Base-by-base conservation (phyloP, 2,888 invertebrate species). In the Drosophila quinaria region DNA sequence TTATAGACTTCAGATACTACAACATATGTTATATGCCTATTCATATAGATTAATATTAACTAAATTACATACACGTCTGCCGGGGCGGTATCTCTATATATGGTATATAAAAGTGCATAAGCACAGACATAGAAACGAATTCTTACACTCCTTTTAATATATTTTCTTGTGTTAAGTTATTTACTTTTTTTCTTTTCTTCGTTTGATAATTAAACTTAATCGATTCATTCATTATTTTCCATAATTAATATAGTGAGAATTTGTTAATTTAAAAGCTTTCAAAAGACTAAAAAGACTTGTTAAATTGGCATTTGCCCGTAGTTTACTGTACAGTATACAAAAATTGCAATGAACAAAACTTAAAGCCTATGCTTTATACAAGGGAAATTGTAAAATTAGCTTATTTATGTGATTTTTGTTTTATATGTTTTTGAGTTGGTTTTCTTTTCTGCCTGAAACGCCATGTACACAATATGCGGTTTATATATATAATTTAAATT, bases 241-340 rank as follows among this genome's bases (percentile, higher is more conserved):
- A 86, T 49, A 65, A 55, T 78, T 54, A 69, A 78, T 84, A 81
- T 78, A 86, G 70, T 84, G 89, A 89, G 89, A 84, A 84, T 84
- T 89, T 66, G 52, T 74, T 76, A 60, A 49, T 78, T 87, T 89
- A 87, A 84, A 89, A 89, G 87, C 84, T 87, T 89, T 87, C 63
- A 67, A 74, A 71, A 70, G 8, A 29, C 29, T 29, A 29, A 29
- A 25, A 29, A 29, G 70, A 85, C 71, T 71, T 65, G 51, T 46
- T 68, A 58, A 61, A 68, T 78, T 65, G 56, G 73, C 82, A 64
- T 72, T 42, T 29, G 64, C 72, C 67, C 39, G 58, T 66, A 54
- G 66, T 74, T 70, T 65, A 68, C 65, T 82, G 68, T 72, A 80
- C 74, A 67, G 42, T 78, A 67, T 71, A 76, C 78, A 73, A 79